phyloP scores from a whole-genome alignment of 2,888 invertebrate genomes.

The Germaria angustata region DNA sequence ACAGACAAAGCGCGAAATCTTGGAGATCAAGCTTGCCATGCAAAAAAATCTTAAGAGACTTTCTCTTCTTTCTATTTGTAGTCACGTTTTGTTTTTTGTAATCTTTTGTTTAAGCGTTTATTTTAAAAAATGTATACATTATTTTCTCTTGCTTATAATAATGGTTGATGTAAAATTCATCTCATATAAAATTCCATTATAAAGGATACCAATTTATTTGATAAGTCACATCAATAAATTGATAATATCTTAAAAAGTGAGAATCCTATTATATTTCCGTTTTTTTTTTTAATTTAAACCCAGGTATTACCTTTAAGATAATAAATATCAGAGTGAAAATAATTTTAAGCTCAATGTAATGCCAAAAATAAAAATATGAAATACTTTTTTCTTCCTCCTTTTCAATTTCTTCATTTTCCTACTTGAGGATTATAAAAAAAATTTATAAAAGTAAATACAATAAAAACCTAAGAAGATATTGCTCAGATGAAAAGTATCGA shows the following conservation, averaged over 20 bases:
- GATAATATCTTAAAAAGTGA: background rate
- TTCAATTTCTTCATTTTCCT: background rate
- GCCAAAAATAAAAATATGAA: slow-evolving; percentile 35
- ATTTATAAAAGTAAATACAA: background rate
- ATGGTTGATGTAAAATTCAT: too few species aligned
- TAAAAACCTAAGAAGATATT: slow-evolving; percentile 19
- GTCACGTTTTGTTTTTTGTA: too few species aligned
- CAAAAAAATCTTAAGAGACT: too few species aligned
- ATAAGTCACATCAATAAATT: slow-evolving; percentile 17
- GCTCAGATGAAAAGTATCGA: slow-evolving; percentile 50
- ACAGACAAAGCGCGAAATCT: too few species aligned
- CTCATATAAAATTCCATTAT: slow-evolving; percentile 26
- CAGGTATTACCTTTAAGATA: slow-evolving; percentile 13
- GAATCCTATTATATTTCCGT: slow-evolving; percentile 17
- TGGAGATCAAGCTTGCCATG: too few species aligned
- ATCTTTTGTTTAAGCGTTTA: too few species aligned
- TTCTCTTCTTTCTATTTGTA: too few species aligned
- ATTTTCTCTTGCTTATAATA: too few species aligned
- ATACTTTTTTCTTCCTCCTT: background rate
- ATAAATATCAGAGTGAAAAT: slow-evolving; percentile 49
- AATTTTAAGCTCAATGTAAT: slow-evolving; percentile 34
- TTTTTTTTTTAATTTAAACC: slow-evolving; percentile 3
- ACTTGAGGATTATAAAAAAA: background rate
- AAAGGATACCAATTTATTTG: background rate
- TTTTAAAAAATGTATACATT: too few species aligned